Percentiles rank a stretch among this genome's conserved stretches.
These are phyloP conservation scores for Ondatra zibethicus DNA, from an alignment of 2,113 vertebrate species.

Conservation along the genomic window DNA sequence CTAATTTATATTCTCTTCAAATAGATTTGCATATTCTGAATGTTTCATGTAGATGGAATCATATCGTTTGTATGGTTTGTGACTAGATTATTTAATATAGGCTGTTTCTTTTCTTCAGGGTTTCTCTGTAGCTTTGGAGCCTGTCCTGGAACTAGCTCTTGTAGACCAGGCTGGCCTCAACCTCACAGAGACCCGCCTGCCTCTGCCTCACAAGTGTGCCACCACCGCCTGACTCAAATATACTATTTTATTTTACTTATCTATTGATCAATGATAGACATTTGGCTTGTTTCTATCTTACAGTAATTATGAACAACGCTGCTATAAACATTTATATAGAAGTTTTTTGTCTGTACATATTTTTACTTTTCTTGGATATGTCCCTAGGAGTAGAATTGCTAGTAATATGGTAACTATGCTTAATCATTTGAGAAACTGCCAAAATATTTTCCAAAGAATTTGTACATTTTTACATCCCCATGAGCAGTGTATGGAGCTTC, in stretches of 20 bases:
- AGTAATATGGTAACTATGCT: neutral
- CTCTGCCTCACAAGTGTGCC: too few species aligned
- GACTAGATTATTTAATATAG: neutral
- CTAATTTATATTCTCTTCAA: neutral
- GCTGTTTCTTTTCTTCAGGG: neutral
- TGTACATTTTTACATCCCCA: neutral
- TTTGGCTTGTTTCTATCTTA: neutral
- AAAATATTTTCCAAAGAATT: neutral
- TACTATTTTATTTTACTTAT: neutral
- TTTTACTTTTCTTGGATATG: neutral
- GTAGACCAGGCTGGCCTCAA: too few species aligned
- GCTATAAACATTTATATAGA: neutral
- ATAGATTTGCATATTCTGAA: neutral
- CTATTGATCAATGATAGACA: neutral
- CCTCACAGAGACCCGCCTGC: too few species aligned
- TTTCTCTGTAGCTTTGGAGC: too few species aligned
- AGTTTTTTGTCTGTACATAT: neutral
- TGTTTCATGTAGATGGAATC: neutral
- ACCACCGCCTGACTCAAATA: too few species aligned
- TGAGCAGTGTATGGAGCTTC: neutral
- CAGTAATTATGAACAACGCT: neutral
- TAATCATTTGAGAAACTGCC: constrained; percentile 8
- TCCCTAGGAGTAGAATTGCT: neutral
- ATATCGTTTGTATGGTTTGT: neutral
- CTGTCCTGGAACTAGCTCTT: too few species aligned